Percentiles rank a stretch among this genome's conserved stretches.
phyloP scores from a whole-genome alignment of 2,797 vertebrate genomes.

The Strix occidentalis region DNA sequence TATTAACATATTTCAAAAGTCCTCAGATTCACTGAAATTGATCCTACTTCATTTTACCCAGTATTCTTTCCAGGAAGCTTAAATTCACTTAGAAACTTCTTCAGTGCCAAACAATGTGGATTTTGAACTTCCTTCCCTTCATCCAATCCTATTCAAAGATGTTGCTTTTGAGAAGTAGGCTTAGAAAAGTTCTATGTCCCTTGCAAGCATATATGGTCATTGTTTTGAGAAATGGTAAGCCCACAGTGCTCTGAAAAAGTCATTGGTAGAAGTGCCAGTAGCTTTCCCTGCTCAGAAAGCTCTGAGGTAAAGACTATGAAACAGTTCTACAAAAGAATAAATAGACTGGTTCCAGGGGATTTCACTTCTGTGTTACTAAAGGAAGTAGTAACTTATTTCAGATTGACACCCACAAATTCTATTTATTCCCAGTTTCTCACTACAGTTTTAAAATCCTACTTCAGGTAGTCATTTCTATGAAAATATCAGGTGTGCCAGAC shows the following conservation, averaged over 20 bases:
- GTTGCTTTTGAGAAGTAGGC: neutral
- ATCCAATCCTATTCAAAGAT: neutral
- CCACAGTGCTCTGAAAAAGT: neutral
- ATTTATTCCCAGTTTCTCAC: slow-evolving; percentile 19
- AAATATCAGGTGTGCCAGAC: neutral
- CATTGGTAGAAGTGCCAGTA: neutral
- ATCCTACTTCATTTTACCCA: neutral
- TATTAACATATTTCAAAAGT: neutral
- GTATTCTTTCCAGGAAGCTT: neutral
- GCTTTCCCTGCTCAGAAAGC: neutral
- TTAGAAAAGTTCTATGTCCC: neutral
- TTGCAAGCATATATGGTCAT: neutral
- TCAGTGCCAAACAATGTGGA: neutral
- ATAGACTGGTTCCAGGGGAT: neutral
- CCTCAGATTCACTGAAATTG: neutral
- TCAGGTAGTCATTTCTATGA: neutral
- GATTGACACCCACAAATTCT: neutral
- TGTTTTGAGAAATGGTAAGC: neutral
- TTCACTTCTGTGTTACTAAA: neutral
- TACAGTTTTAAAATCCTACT: neutral
- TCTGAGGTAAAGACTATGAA: neutral
- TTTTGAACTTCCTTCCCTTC: neutral
- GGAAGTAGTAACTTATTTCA: neutral
- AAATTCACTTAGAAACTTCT: neutral
- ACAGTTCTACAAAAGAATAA: neutral